These are phyloP conservation scores for Tipula helvola DNA, from an alignment of 2,888 invertebrate genomes.

Conservation along the genomic window DNA sequence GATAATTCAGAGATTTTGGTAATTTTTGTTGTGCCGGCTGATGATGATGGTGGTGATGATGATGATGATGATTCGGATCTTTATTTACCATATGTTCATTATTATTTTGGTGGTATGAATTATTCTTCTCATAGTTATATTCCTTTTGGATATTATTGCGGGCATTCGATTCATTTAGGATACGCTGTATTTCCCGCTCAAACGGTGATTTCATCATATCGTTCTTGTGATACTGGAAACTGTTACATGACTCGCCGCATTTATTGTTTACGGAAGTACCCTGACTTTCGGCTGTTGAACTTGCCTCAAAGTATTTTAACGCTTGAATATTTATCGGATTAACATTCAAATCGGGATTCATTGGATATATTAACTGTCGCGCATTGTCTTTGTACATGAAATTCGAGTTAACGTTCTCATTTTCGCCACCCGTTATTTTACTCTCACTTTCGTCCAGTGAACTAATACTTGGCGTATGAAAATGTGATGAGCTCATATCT, in stretches of 20 bases:
- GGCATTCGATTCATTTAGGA: slow-evolving; percentile 48
- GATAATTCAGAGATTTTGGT: slow-evolving; percentile 4
- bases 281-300: slow-evolving; percentile 38
- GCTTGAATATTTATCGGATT: slow-evolving; percentile 29
- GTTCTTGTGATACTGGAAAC: slow-evolving; percentile 45
- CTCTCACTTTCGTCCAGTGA: slow-evolving; percentile 78
- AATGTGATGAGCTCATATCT: slow-evolving; percentile 68
- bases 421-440: slow-evolving; percentile 62
- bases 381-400: slow-evolving; percentile 32
- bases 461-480: slow-evolving; percentile 69
- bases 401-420: slow-evolving; percentile 19
- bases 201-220: slow-evolving; percentile 45
- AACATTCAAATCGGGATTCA: slow-evolving; percentile 24
- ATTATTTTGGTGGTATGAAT: neutral
- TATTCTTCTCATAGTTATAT: neutral
- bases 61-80: slow-evolving; percentile 6
- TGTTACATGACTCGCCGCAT: slow-evolving; percentile 46
- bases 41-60: slow-evolving; percentile 7
- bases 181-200: slow-evolving; percentile 66
- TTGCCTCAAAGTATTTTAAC: slow-evolving; percentile 33
- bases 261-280: slow-evolving; percentile 47
- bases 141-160: slow-evolving; percentile 12
- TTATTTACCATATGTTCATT: neutral
- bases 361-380: slow-evolving; percentile 44
- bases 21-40: neutral